phyloP scores from a whole-genome alignment of 1,140 invertebrate genomes.

The Tachypleus tridentatus region DNA sequence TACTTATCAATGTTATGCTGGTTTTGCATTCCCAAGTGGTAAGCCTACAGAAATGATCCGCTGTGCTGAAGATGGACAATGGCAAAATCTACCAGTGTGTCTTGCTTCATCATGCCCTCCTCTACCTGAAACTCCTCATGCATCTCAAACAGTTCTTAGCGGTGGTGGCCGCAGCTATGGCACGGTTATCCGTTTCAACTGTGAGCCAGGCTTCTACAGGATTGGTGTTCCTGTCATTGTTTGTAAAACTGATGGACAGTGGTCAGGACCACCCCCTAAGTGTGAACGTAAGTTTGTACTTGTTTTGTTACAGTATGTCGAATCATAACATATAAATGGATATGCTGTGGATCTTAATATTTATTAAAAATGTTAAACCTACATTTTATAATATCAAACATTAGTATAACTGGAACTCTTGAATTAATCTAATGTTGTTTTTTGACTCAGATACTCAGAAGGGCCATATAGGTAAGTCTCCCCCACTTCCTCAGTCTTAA shows the following conservation, averaged over 20 bases:
- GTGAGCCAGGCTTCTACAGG: conserved; percentile 80
- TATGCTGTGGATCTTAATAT: too few relatives aligned
- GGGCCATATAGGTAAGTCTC: too few relatives aligned
- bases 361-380: too few relatives aligned
- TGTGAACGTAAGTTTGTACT: conserved; percentile 55
- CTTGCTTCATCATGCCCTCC: conserved; percentile 86
- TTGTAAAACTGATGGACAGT: conserved; percentile 92
- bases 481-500: too few relatives aligned
- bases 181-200: conserved; percentile 87
- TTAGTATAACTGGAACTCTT: too few relatives aligned
- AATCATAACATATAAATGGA: too few relatives aligned
- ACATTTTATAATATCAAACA: too few relatives aligned
- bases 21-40: conserved; percentile 82
- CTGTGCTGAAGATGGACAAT: conserved; percentile 71
- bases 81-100: conserved; percentile 83
- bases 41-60: conserved; percentile 77
- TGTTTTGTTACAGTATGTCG: too few relatives aligned
- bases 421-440: too few relatives aligned
- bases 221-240: conserved; percentile 77
- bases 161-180: conserved; percentile 88
- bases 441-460: too few relatives aligned
- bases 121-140: conserved; percentile 71
- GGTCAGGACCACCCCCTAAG: conserved; percentile 80
- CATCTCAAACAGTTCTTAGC: conserved; percentile 76
- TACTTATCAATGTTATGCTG: conserved; percentile 92